Evolutionary conservation across 2,113 vertebrate genomes (phyloP).

Genomic region (Ceyx margarethae): DNA sequence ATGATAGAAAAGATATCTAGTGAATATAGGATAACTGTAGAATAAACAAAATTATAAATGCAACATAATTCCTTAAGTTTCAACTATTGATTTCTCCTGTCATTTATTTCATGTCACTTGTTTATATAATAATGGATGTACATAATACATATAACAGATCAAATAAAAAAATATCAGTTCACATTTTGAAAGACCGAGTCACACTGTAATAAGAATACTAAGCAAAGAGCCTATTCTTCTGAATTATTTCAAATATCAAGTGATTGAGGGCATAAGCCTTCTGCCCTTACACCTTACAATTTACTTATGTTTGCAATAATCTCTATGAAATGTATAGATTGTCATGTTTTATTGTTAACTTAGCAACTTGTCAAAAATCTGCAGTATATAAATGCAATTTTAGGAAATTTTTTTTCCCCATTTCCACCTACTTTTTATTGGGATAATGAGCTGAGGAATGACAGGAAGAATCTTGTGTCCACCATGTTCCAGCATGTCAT

Average conservation of each 20-base stretch:
- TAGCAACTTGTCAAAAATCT: constrained; percentile 18
- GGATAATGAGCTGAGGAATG: constrained; percentile 92
- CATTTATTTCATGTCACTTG: background rate
- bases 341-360: constrained; percentile 12
- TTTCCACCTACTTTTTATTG: constrained; percentile 88
- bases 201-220: background rate
- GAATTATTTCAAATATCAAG: background rate
- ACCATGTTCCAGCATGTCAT: constrained; percentile 93
- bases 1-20: background rate
- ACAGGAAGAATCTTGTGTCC: constrained; percentile 89
- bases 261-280: background rate
- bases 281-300: background rate
- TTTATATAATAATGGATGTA: background rate
- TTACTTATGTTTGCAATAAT: background rate
- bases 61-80: background rate
- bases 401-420: background rate
- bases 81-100: background rate
- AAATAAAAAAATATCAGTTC: background rate
- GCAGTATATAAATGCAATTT: background rate
- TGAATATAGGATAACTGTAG: background rate
- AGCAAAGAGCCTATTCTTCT: background rate
- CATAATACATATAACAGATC: background rate
- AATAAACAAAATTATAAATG: background rate
- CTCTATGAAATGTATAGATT: background rate
- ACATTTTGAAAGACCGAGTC: background rate